Percentiles rank a stretch among this genome's conserved stretches.
Evolutionary conservation across 2,113 vertebrate species (phyloP).

Genomic region (Gymnarchus niloticus): DNA sequence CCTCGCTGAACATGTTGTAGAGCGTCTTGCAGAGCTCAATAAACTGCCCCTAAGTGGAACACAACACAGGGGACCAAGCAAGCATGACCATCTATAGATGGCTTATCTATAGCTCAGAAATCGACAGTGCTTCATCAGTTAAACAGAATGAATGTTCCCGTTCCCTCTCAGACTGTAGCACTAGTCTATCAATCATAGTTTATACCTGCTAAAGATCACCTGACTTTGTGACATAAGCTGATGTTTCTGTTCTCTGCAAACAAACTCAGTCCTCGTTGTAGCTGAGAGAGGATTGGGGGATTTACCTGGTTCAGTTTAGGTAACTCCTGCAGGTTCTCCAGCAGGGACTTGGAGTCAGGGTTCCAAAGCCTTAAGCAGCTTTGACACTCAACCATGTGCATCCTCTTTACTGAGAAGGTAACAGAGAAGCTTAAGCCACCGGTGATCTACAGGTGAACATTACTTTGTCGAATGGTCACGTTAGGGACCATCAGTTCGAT

Average conservation of each 20-base stretch:
- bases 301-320: constrained; percentile 87
- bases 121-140: too few relatives aligned
- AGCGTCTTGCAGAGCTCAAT: constrained; percentile 95
- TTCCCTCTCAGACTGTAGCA: neutral
- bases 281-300: neutral
- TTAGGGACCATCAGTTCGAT: neutral
- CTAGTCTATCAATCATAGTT: neutral
- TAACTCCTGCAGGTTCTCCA: constrained; percentile 77
- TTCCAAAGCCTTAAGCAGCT: constrained; percentile 87
- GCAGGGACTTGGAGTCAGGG: constrained; percentile 77
- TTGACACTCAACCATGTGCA: constrained; percentile 78
- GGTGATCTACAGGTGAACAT: neutral
- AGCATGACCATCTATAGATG: neutral
- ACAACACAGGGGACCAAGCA: neutral
- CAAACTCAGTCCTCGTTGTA: neutral
- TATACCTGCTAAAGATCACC: neutral
- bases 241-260: neutral
- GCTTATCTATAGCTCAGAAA: neutral
- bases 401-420: constrained; percentile 74
- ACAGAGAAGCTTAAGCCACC: constrained; percentile 10
- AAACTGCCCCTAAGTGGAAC: constrained; percentile 77
- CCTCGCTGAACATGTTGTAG: constrained; percentile 96
- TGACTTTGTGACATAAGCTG: neutral
- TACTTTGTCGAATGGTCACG: neutral
- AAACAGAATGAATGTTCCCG: neutral